Evolutionary conservation across 2,888 invertebrate genomes (phyloP), one percentile per base, ranked within the genome.

Genomic region (Empis stercorea): DNA sequence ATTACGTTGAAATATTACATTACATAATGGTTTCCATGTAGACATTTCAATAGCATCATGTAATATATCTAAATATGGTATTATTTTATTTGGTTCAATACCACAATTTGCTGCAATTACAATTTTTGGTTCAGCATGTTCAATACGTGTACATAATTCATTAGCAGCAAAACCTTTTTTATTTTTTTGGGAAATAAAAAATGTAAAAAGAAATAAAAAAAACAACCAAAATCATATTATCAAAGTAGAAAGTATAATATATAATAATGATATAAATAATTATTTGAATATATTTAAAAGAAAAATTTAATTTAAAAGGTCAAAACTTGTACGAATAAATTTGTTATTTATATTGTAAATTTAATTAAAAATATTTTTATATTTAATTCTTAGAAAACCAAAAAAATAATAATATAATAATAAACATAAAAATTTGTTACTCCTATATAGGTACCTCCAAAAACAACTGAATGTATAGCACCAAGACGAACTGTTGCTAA

Each of bases 391-490:
- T 6, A 20, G 20, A 20, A 20, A 20, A 4, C 3, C 20, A 20
- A 20, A n/a, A n/a, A n/a, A 20, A 20, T 20, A 20, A 20, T 4
- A 20, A 20, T 20, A 20, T 27, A 27, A 9, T 27, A 27, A 27
- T 27, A 27, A 27, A 20, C 3, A 20, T 4, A 20, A 20, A 20
- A 20, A 20, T 3, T 20, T 27, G 2, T 27, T 9, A 27, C 7
- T 4, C 9, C 20, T 4, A 20, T 20, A 20, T 20, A 20, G 5
- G 5, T 65, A 83, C 87, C 91, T 61, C 94, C 95, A 70, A 95
- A 95, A 0, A 95, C 94, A 0, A 94, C 86, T 0, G 91, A 91
- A 63, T 95, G 94, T n/a, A 91, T 75, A 3, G 91, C 94, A 0
- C 94, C 95, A 10, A 94, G 72, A 41, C 95, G 73, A 34, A 83